Percentiles rank a stretch among this genome's conserved stretches.
Conservation (phyloP, 1,140 invertebrate species). For the Batillaria attramentaria region DNA sequence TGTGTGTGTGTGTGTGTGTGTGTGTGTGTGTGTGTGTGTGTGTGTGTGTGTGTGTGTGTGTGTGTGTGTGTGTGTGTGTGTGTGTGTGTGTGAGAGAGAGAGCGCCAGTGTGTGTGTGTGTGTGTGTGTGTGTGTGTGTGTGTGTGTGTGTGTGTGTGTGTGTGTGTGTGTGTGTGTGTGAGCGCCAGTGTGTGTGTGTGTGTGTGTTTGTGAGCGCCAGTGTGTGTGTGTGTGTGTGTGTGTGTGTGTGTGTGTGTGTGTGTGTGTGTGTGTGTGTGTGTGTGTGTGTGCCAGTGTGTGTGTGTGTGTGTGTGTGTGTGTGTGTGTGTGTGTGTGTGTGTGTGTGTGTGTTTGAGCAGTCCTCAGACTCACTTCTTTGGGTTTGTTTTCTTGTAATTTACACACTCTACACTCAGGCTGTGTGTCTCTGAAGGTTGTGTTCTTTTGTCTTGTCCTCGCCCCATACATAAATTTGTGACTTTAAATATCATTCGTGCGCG, state of each 20-base stretch:
- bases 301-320: constrained; percentile 2
- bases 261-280: not conserved
- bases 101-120: not conserved
- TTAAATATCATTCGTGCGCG: not conserved
- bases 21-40: not conserved
- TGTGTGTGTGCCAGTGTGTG: not conserved
- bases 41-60: not conserved
- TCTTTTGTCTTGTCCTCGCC: not conserved
- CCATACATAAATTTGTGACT: not conserved
- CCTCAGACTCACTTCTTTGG: not conserved
- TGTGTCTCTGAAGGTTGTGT: not conserved
- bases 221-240: not conserved
- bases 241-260: not conserved
- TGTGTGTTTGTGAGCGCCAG: not conserved
- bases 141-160: not conserved
- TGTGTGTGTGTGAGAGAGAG: not conserved
- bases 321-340: not conserved
- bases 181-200: not conserved
- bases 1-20: not conserved
- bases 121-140: not conserved
- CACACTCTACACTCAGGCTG: not conserved
- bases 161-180: not conserved
- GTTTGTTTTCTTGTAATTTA: not conserved
- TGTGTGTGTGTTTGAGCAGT: not conserved
- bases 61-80: not conserved